phyloP scores from a whole-genome alignment of 2,797 vertebrate genomes.

The Mus spretus region DNA sequence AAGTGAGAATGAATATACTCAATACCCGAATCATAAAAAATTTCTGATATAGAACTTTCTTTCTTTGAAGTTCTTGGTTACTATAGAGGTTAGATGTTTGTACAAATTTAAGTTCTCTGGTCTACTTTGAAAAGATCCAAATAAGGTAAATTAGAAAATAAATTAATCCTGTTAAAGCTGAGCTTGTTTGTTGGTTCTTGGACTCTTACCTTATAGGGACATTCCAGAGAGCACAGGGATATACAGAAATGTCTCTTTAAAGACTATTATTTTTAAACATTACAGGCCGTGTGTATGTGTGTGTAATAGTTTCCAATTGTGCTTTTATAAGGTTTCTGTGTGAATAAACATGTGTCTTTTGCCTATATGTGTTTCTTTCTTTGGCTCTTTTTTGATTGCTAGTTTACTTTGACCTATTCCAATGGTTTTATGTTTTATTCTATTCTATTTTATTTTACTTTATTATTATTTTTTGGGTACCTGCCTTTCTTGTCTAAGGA shows the following conservation, averaged over 20 bases:
- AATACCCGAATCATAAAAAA: not conserved
- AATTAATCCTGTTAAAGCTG: conserved; percentile 18
- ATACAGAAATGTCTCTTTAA: conserved; percentile 23
- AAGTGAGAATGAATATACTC: not conserved
- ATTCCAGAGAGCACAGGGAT: not conserved
- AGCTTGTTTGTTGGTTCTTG: not conserved
- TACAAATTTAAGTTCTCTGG: not conserved
- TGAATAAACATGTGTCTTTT: not conserved
- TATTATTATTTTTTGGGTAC: not conserved
- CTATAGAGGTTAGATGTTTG: not conserved
- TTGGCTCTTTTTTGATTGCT: not conserved
- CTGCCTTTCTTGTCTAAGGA: not conserved
- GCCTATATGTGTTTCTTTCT: not conserved
- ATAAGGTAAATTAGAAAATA: conserved; percentile 17
- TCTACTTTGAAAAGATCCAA: conserved; percentile 15
- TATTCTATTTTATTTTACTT: not conserved
- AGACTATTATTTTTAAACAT: not conserved
- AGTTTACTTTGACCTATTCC: not conserved
- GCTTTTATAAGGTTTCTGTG: not conserved
- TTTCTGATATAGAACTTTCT: not conserved
- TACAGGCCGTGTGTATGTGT: not conserved
- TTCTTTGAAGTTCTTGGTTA: not conserved
- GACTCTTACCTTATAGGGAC: not conserved
- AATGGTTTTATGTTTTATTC: not conserved
- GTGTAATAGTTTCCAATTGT: not conserved